A percentile compares a stretch with the other conserved stretches of the same genome.
These are phyloP conservation scores for Stigmatopora argus DNA, from an alignment of 2,113 vertebrate species.

Conservation along the genomic window DNA sequence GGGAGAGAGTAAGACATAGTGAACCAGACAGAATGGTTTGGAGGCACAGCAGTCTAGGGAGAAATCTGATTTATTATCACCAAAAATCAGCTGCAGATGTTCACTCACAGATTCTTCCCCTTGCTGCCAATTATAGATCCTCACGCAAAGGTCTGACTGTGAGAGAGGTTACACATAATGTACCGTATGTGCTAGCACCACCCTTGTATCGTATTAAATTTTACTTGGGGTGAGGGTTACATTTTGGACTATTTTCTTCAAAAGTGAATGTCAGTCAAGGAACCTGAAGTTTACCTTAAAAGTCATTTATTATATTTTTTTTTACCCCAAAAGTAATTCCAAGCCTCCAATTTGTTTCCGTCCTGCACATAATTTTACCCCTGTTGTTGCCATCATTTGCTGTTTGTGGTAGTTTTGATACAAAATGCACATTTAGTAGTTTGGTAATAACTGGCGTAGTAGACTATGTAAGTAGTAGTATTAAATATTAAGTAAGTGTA, in stretches of 20 bases:
- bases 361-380: conserved; percentile 45
- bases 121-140: conserved; percentile 82
- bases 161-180: conserved; percentile 8
- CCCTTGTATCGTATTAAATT: conserved; percentile 20
- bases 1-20: conserved; percentile 34
- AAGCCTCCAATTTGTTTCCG: conserved; percentile 46
- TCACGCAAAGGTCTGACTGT: conserved; percentile 71
- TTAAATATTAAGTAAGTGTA: no score
- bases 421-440: no score
- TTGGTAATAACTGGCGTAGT: no score
- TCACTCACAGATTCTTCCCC: conserved; percentile 64
- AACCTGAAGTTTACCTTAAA: conserved; percentile 38
- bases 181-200: not conserved
- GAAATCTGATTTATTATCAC: conserved; percentile 85
- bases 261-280: conserved; percentile 10
- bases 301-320: conserved; percentile 44
- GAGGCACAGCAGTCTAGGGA: conserved; percentile 68
- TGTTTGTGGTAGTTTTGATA: no score
- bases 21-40: conserved; percentile 48
- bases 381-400: conserved; percentile 45
- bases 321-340: conserved; percentile 30
- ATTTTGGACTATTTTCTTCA: conserved; percentile 22
- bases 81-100: conserved; percentile 85
- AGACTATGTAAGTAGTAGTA: no score
- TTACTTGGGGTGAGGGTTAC: not conserved